phyloP scores from a whole-genome alignment of 92 coral and sea anemone genomes.

The Pocillopora grandis region DNA sequence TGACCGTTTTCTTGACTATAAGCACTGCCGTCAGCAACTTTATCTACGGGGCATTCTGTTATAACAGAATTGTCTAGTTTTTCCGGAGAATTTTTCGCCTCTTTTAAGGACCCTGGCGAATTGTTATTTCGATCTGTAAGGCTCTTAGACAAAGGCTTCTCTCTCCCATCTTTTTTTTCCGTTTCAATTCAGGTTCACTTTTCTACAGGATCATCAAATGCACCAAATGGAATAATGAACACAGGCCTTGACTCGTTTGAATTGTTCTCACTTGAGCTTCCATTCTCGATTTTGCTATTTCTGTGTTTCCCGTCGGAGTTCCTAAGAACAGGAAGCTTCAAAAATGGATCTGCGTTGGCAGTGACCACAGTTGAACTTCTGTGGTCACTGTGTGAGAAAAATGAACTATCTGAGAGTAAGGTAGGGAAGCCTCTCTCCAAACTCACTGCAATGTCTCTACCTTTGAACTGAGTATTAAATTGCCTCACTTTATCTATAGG shows the following conservation, averaged over 20 bases:
- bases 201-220: conserved; percentile 87
- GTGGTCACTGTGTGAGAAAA: conserved; percentile 18
- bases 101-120: too few species aligned
- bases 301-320: neutral
- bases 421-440: conserved; percentile 55
- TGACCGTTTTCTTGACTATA: neutral
- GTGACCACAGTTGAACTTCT: conserved; percentile 10
- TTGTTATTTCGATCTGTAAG: neutral
- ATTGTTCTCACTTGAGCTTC: neutral
- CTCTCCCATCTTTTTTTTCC: conserved; percentile 4
- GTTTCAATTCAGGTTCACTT: conserved; percentile 1
- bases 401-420: conserved; percentile 34
- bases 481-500: conserved; percentile 57
- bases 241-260: conserved; percentile 50
- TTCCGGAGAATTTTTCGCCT: too few species aligned
- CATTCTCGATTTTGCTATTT: neutral
- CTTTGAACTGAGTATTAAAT: conserved; percentile 45
- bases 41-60: neutral
- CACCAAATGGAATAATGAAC: conserved; percentile 81
- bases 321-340: conserved; percentile 31
- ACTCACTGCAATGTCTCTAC: conserved; percentile 14
- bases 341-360: conserved; percentile 9
- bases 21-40: neutral
- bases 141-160: neutral
- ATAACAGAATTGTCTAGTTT: neutral